Base-by-base conservation (phyloP, 2,797 vertebrate genomes). In the Holocentrus rufus region DNA sequence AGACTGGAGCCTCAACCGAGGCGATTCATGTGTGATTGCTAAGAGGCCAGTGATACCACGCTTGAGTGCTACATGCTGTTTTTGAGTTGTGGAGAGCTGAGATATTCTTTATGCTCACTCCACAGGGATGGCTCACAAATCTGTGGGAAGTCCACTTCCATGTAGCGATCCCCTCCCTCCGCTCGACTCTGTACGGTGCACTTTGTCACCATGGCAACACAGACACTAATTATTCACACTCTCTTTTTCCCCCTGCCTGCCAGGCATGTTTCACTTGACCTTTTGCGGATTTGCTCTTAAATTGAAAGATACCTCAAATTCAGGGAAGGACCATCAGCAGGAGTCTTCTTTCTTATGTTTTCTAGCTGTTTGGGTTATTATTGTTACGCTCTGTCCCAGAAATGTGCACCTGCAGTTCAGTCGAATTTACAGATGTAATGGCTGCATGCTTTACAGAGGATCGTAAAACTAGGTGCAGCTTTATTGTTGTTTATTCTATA, bases 221-320 rank as follows among this genome's bases (percentile, higher is more conserved):
- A 85, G 87, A 85, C 85, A 91, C 92, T 92, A 94, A 93, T 93
- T 92, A 91, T 93, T 92, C 92, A 89, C 86, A 85, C 87, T 78
- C 87, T 87, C 78, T 84, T 74, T 85, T 82, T 64, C 69, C 79
- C 47, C 53, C 55, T 68, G 84, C 72, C 84, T 86, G 85, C 82
- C 84, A 89, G 90, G 87, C 85, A 89, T 86, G 92, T 93, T 93
- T 92, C 81, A 89, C 87, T 92, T 94, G 94, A 94, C 93, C 94
- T 94, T 93, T 92, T 82, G 85, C 76, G 82, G 88, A 92, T 91
- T 89, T 57, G 60, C 27, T 76, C 82, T 77, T 84, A 84, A 88
- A 90, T 88, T 87, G 87, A 88, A 84, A 85, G 90, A 86, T 79
- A 83, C 90, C 84, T 85, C 84, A 67, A 84, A 82, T 91, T 92